Evolutionary conservation across 2,797 vertebrate genomes (phyloP).

Genomic region (Phaenicophaeus curvirostris): DNA sequence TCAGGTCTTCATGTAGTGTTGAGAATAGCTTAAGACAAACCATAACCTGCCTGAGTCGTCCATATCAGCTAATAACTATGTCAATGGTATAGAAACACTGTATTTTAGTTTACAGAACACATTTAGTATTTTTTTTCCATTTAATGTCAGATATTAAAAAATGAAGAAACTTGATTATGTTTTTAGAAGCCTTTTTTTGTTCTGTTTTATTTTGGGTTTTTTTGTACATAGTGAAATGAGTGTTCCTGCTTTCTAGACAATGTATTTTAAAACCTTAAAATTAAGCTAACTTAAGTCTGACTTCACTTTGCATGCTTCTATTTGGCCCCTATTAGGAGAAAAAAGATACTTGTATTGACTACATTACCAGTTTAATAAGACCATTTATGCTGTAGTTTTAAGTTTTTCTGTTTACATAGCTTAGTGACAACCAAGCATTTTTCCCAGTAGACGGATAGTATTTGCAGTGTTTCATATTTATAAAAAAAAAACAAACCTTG

Average conservation of each 20-base stretch:
- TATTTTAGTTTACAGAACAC: slow-evolving; percentile 90
- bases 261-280: slow-evolving; percentile 77
- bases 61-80: slow-evolving; percentile 63
- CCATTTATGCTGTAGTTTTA: slow-evolving; percentile 69
- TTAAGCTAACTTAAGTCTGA: slow-evolving; percentile 79
- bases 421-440: slow-evolving; percentile 60
- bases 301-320: slow-evolving; percentile 80
- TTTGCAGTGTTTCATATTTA: slow-evolving; percentile 75
- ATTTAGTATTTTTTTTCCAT: slow-evolving; percentile 82
- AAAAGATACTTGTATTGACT: slow-evolving; percentile 50
- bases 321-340: slow-evolving; percentile 58
- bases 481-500: slow-evolving; percentile 42
- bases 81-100: slow-evolving; percentile 88
- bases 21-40: slow-evolving; percentile 65
- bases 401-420: slow-evolving; percentile 65
- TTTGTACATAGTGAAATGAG: slow-evolving; percentile 82
- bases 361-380: slow-evolving; percentile 60
- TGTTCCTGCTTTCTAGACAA: slow-evolving; percentile 75
- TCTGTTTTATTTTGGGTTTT: slow-evolving; percentile 6
- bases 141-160: slow-evolving; percentile 80
- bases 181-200: slow-evolving; percentile 68
- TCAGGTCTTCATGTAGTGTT: slow-evolving; percentile 58
- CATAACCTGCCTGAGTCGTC: slow-evolving; percentile 53
- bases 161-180: slow-evolving; percentile 87
- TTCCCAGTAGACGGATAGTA: slow-evolving; percentile 53